Percentiles rank a stretch among this genome's conserved stretches.
Evolutionary conservation across 2,888 invertebrate genomes (phyloP).

Genomic region (Stenurella melanura): DNA sequence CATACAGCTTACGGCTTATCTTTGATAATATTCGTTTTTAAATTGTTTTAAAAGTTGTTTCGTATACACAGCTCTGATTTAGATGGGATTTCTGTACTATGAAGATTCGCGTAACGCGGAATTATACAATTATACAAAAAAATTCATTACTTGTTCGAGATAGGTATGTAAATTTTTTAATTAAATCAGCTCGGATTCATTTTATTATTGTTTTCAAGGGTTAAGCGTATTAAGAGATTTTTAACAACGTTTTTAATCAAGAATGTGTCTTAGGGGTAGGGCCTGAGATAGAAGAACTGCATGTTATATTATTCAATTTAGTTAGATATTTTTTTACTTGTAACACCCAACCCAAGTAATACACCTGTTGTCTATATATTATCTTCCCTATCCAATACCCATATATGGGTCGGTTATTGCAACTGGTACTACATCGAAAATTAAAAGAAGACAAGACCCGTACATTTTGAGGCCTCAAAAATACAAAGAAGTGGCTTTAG

Average conservation of each 20-base stretch:
- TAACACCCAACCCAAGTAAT: no score
- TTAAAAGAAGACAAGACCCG: no score
- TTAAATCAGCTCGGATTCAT: conserved; percentile 16
- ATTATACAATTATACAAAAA: conserved; percentile 33
- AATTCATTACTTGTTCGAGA: conserved; percentile 25
- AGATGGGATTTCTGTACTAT: conserved; percentile 12
- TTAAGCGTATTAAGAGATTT: conserved; percentile 7
- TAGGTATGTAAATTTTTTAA: conserved; percentile 40
- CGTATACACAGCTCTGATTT: conserved; percentile 39
- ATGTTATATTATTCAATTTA: no score
- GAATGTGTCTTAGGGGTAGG: no score
- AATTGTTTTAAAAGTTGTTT: conserved; percentile 52
- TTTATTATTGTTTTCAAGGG: conserved; percentile 14
- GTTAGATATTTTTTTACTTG: no score
- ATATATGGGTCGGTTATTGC: no score
- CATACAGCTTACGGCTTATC: conserved; percentile 50
- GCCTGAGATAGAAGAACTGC: no score
- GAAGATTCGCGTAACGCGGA: conserved; percentile 23
- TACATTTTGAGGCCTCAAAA: no score
- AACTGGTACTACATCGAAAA: no score
- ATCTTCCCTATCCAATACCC: no score
- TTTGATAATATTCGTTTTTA: conserved; percentile 54
- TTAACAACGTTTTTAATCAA: conserved; percentile 5
- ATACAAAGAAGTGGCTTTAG: no score
- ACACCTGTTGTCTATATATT: no score